Conservation (phyloP, 2,797 vertebrate genomes). For the Enteromius treurensis region DNA sequence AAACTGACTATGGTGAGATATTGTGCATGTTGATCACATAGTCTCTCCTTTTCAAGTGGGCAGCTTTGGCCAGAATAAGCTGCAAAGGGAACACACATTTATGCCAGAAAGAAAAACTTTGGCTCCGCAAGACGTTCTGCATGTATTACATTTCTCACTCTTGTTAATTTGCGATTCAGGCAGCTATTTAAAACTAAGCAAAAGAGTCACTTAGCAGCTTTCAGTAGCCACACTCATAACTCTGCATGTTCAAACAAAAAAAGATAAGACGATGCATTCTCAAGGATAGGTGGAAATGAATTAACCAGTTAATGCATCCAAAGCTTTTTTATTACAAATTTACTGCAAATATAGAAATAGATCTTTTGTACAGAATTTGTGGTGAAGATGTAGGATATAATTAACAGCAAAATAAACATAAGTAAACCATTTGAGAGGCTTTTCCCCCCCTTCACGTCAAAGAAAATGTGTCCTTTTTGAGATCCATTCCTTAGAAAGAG, state of each 20-base stretch:
- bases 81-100: not conserved
- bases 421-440: slow-evolving; percentile 61
- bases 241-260: not conserved
- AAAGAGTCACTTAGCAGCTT: not conserved
- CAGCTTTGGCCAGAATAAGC: slow-evolving; percentile 9
- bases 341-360: slow-evolving; percentile 89
- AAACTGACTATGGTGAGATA: not conserved
- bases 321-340: slow-evolving; percentile 76
- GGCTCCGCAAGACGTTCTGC: not conserved
- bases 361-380: slow-evolving; percentile 84
- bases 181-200: not conserved
- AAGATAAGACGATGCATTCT: slow-evolving; percentile 1
- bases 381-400: slow-evolving; percentile 67
- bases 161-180: not conserved
- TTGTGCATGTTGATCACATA: not conserved
- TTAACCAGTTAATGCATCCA: slow-evolving; percentile 29
- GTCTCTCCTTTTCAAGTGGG: not conserved
- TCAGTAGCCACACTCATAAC: not conserved
- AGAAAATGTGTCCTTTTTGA: slow-evolving; percentile 56
- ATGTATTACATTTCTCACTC: not conserved
- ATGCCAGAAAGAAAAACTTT: not conserved
- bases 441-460: slow-evolving; percentile 57
- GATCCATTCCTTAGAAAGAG: slow-evolving; percentile 30
- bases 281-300: not conserved
- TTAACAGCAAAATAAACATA: slow-evolving; percentile 70